A percentile compares a stretch with the other conserved stretches of the same genome.
Conservation (phyloP, 2,888 invertebrate species). For the Ornithoptera priamus region DNA sequence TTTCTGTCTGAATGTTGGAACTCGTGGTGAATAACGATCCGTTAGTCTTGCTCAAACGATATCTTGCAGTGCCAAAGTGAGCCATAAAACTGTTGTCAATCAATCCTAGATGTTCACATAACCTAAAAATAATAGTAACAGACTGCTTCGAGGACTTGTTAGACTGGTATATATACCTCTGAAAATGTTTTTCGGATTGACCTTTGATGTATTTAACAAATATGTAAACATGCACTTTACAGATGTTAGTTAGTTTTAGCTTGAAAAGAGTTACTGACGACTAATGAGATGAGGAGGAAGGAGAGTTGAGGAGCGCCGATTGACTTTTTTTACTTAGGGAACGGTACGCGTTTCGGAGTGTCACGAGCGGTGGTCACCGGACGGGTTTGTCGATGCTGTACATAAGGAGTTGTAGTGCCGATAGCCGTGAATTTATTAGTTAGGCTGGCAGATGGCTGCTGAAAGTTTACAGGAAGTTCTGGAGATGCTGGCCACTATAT, state of each 20-base stretch:
- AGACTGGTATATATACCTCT: slow-evolving; percentile 73
- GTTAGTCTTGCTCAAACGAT: slow-evolving; percentile 71
- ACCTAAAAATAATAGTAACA: slow-evolving; percentile 68
- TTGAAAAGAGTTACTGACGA: too few relatives aligned
- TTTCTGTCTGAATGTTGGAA: slow-evolving; percentile 50
- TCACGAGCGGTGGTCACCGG: slow-evolving; percentile 16
- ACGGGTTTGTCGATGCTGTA: slow-evolving; percentile 53
- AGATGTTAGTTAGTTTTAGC: too few relatives aligned
- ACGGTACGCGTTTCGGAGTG: slow-evolving; percentile 29
- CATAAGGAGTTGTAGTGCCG: slow-evolving; percentile 45
- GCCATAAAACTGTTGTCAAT: slow-evolving; percentile 72
- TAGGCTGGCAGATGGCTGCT: slow-evolving; percentile 48
- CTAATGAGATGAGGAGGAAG: background rate
- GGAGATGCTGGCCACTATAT: slow-evolving; percentile 74
- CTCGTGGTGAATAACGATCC: slow-evolving; percentile 42
- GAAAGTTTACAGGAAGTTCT: slow-evolving; percentile 52
- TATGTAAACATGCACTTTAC: background rate
- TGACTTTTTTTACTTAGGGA: slow-evolving; percentile 49
- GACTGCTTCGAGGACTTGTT: slow-evolving; percentile 74
- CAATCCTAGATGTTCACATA: slow-evolving; percentile 69
- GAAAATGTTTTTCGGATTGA: slow-evolving; percentile 62
- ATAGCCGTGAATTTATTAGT: slow-evolving; percentile 44
- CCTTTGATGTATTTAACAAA: slow-evolving; percentile 32
- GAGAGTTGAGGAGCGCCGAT: slow-evolving; percentile 38
- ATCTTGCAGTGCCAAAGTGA: slow-evolving; percentile 76